Evolutionary conservation across 1,140 invertebrate species (phyloP), one percentile per base, ranked within the genome.

Genomic region (Drosophila bifasciata): DNA sequence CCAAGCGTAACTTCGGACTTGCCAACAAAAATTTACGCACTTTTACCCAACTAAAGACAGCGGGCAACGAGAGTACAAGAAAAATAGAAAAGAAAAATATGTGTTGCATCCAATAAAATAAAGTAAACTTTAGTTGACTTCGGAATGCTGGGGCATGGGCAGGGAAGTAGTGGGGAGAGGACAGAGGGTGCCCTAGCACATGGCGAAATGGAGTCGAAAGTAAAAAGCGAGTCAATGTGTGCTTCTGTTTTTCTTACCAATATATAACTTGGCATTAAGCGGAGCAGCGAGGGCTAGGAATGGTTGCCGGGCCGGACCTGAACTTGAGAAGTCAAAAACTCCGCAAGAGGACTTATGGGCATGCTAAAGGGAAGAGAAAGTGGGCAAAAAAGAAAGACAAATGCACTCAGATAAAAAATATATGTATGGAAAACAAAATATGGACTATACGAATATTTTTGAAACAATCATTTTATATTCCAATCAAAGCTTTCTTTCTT

Each of bases 311-410:
- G 53, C 6, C 36, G 49, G 46, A 48, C 49, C 77, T 85, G 73
- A 86, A 85, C 81, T 85, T 86, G 81, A 88, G 83, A 86, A 85
- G 81, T 85, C 81, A 86, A 80, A 86, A 85, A 85, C 81, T 85
- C 81, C 73, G 45, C 74, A 85, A 81, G 73, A 86, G 81, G 81
- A 77, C 76, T 85, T 85, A 85, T 66, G 76, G 58, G 81, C 77
- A 36, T 41, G 57, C 45, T 19, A 1, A 43, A 41, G 32, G 21
- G 19, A n/a, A n/a, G n/a, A 9, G 46, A 40, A 21, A 36, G 66
- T 3, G 25, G 25, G 17, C 19, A 13, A 16, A 21, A 48, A 21
- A 46, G 8, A 0, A 9, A 32, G 3, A 32, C 28, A 11, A 11
- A 32, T 36, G 32, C 32, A 36, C 32, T 13, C 3, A 13, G 11